phyloP scores from a whole-genome alignment of 53 echinoderm and acorn worm species.

The Hippasteria phrygiana region DNA sequence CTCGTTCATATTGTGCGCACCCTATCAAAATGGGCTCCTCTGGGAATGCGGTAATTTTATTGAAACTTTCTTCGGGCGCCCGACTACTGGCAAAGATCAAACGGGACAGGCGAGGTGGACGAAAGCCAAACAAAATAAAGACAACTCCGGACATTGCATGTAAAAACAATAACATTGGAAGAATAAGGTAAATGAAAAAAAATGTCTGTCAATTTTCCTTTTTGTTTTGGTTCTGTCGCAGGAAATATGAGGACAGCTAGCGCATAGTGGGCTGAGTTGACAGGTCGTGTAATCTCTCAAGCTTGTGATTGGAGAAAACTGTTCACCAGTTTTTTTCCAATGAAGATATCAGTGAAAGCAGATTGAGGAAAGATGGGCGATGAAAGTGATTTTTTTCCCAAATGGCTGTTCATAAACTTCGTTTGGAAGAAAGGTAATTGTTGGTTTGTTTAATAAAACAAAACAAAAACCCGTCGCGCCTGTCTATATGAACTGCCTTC shows the following conservation, averaged over 20 bases:
- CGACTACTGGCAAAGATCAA: background rate
- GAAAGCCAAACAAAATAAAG: slow-evolving; percentile 43
- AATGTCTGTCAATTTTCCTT: background rate
- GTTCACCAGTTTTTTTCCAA: too few relatives aligned
- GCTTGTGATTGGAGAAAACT: background rate
- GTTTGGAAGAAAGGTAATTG: background rate
- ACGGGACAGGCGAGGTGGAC: background rate
- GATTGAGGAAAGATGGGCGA: background rate
- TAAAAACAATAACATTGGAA: slow-evolving; percentile 54
- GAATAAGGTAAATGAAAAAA: slow-evolving; percentile 17
- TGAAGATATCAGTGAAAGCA: too few relatives aligned
- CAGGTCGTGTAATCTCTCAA: background rate
- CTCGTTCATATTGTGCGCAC: background rate
- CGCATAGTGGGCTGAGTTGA: background rate
- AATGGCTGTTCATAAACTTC: background rate
- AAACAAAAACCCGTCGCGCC: too few relatives aligned
- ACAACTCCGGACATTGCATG: slow-evolving; percentile 49
- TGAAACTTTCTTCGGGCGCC: slow-evolving; percentile 36
- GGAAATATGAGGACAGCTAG: background rate
- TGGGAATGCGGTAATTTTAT: slow-evolving; percentile 17
- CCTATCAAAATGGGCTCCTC: slow-evolving; percentile 20
- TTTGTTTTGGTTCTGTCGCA: background rate
- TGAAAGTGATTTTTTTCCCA: background rate
- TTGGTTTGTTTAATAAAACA: too few relatives aligned
- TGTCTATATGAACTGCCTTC: too few relatives aligned